Percentiles rank a stretch among this genome's conserved stretches.
Conservation (phyloP, 30 jellyfish, hydroid and myxozoan genomes). For the Cassiopea andromeda region DNA sequence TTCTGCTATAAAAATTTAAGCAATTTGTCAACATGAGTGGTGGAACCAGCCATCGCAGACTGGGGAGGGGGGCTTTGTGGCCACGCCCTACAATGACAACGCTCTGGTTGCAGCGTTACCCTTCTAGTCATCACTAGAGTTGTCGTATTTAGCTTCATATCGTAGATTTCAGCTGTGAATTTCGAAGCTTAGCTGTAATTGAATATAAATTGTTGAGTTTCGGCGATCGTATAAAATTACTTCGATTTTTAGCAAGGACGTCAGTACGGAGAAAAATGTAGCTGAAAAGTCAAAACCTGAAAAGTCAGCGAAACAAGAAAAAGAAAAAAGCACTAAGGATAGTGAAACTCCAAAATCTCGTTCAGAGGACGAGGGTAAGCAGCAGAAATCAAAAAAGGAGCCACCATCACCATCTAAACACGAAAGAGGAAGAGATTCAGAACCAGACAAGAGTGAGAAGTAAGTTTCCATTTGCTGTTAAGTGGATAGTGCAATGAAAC, state of each 20-base stretch:
- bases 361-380: conserved; percentile 64
- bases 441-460: conserved; percentile 60
- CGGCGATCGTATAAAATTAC: background rate
- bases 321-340: background rate
- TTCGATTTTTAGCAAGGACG: conserved; percentile 14
- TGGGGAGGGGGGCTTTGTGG: no score
- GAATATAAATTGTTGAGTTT: no score
- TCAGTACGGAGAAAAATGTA: background rate
- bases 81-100: no score
- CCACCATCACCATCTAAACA: conserved; percentile 58
- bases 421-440: conserved; percentile 59
- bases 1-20: no score
- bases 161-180: no score
- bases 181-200: no score
- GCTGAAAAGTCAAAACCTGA: conserved; percentile 33
- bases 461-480: background rate
- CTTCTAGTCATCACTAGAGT: no score
- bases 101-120: no score
- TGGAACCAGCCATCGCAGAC: no score
- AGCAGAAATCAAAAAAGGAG: conserved; percentile 24
- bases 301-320: conserved; percentile 38
- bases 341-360: conserved; percentile 66
- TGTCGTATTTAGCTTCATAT: no score
- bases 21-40: no score
- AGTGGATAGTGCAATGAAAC: no score